Base-by-base conservation (phyloP, 2,797 vertebrate species). In the Cephalopachus bancanus region DNA sequence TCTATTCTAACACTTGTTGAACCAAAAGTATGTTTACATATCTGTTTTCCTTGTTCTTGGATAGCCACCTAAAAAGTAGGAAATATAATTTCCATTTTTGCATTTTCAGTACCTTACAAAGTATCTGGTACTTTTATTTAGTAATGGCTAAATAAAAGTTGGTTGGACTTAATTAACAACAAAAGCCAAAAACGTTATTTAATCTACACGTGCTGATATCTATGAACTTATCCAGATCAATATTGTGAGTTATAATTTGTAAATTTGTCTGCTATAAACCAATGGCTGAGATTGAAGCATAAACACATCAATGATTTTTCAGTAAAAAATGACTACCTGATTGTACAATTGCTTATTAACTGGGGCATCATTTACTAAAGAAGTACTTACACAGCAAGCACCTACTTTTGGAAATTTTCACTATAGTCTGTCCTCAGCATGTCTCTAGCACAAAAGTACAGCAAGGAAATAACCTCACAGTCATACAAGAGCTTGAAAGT, bases 291-390 rank as follows among this genome's bases (percentile, higher is more conserved):
- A 84, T 14, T 94, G 44, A 49, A 78, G 51, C 12, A 26, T 33
- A 86, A 76, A 12, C 59, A 30, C 7, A 76, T 72, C 33, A 28
- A 17, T 84, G 26, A 86, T 65, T 81, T 96, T 89, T 89, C 69
- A 65, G 87, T 55, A 16, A 44, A 97, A 97, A 98, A 97, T 79
- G 84, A 80, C 93, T 94, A 85, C 93, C 71, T 30, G 67, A 94
- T 97, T 97, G 96, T 84, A 96, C 97, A 98, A 96, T 98, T 97
- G 96, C 91, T 94, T 98, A 98, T 96, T 98, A 98, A 98, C 95
- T 98, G 97, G 96, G 92, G 92, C 90, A 96, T 98, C 98, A 97
- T 97, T 98, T 98, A 98, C 96, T 85, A 96, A 96, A 60, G 91
- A 96, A 69, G 92, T 96, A 97, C 93, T 96, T 97, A 95, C 98